These are phyloP conservation scores for Nasua narica DNA, from an alignment of 2,797 vertebrate species.

Conservation along the genomic window DNA sequence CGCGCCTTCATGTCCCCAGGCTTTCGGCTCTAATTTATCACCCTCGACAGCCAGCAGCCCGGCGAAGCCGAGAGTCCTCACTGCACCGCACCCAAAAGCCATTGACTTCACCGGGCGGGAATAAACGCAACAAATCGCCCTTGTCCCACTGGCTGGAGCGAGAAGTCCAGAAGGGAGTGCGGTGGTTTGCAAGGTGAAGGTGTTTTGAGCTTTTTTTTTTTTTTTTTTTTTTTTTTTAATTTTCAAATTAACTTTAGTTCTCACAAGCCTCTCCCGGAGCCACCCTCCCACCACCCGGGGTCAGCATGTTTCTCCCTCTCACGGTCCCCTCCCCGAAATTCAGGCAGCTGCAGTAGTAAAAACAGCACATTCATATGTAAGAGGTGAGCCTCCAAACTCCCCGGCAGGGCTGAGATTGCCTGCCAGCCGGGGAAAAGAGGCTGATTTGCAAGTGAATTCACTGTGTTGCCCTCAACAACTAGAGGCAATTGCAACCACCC, in stretches of 20 bases:
- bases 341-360: neutral
- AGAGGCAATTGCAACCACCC: neutral
- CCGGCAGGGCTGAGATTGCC: neutral
- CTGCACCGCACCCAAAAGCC: neutral
- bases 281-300: neutral
- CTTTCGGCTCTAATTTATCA: constrained; percentile 35
- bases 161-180: too few species aligned
- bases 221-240: neutral
- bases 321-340: neutral
- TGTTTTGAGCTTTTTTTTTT: neutral
- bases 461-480: neutral
- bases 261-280: neutral
- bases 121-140: neutral
- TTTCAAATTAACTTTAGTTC: neutral
- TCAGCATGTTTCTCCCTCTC: accelerated
- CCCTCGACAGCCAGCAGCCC: constrained; percentile 42
- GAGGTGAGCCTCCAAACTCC: neutral
- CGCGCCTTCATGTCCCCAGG: neutral
- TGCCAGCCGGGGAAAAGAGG: neutral
- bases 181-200: neutral
- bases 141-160: neutral
- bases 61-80: neutral
- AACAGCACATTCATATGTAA: constrained; percentile 36
- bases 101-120: neutral
- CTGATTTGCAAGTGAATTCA: constrained; percentile 50